Evolutionary conservation across 2,888 invertebrate genomes (phyloP).

Genomic region (Papilio demoleus): DNA sequence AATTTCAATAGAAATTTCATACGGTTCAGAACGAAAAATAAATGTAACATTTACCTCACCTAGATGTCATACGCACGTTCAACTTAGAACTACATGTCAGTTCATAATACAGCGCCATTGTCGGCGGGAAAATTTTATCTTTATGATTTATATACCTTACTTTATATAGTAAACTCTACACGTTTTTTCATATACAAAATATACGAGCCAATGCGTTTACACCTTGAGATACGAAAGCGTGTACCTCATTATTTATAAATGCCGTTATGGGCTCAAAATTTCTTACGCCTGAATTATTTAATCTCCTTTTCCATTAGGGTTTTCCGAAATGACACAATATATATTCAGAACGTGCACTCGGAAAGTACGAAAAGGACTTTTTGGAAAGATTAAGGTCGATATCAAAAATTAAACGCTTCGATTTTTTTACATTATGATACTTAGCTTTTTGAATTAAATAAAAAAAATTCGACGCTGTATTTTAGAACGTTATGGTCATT

Average conservation of each 20-base stretch:
- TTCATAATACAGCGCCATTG: conserved; percentile 58
- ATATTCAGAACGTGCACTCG: conserved; percentile 70
- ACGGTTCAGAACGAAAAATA: conserved; percentile 25
- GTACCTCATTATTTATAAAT: conserved; percentile 78
- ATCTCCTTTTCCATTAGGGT: conserved; percentile 82
- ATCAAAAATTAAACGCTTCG: conserved; percentile 69
- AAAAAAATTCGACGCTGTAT: no score
- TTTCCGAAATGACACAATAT: conserved; percentile 79
- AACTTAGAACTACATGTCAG: conserved; percentile 31
- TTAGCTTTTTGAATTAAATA: no score
- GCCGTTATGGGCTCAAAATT: conserved; percentile 78
- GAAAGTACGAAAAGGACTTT: conserved; percentile 70
- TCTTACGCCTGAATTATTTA: conserved; percentile 81
- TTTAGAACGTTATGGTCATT: no score
- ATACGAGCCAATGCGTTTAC: conserved; percentile 7
- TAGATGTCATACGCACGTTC: conserved; percentile 30
- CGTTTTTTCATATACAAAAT: background rate
- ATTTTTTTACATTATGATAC: conserved; percentile 8
- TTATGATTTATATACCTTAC: conserved; percentile 67
- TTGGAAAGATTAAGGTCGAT: conserved; percentile 70
- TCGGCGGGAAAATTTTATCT: conserved; percentile 65
- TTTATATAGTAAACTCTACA: conserved; percentile 62
- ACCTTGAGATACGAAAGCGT: conserved; percentile 44
- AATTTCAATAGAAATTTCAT: conserved; percentile 27
- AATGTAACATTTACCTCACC: conserved; percentile 25